Evolutionary conservation across 2,797 vertebrate genomes (phyloP).

Genomic region (Eospalax fontanierii): DNA sequence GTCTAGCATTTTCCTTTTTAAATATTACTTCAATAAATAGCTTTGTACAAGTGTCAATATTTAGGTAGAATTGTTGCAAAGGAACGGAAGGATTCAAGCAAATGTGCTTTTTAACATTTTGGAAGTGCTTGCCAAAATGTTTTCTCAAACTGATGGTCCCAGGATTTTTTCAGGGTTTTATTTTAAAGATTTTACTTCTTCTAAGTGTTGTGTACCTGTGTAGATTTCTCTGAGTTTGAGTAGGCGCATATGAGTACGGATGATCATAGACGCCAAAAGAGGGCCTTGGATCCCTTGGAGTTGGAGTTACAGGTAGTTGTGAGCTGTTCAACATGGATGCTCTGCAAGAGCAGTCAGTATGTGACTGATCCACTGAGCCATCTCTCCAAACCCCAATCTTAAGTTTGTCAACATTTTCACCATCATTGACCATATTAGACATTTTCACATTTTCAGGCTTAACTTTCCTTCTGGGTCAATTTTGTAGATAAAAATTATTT

Average conservation of each 20-base stretch:
- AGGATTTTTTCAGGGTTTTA: no score
- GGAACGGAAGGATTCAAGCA: constrained; percentile 18
- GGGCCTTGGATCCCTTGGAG: no score
- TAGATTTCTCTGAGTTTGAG: no score
- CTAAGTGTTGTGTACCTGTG: no score
- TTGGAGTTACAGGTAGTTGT: no score
- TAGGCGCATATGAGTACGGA: no score
- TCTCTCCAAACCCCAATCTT: background rate
- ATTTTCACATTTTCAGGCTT: background rate
- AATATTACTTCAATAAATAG: constrained; percentile 48
- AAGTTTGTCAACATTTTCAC: background rate
- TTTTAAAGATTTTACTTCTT: no score
- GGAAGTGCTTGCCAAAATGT: background rate
- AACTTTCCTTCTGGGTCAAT: constrained; percentile 18
- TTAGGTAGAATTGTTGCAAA: constrained; percentile 62
- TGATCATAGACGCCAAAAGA: no score
- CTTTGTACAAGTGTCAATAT: constrained; percentile 38
- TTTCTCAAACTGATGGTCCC: background rate
- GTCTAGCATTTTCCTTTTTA: constrained; percentile 63
- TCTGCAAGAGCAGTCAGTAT: no score
- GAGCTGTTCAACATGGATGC: no score
- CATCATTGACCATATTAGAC: background rate
- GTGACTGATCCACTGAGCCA: no score
- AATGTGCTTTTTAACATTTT: background rate
- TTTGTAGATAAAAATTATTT: constrained; percentile 42